These are phyloP conservation scores for Lithosia quadra DNA, from an alignment of 2,888 invertebrate species.

Conservation along the genomic window DNA sequence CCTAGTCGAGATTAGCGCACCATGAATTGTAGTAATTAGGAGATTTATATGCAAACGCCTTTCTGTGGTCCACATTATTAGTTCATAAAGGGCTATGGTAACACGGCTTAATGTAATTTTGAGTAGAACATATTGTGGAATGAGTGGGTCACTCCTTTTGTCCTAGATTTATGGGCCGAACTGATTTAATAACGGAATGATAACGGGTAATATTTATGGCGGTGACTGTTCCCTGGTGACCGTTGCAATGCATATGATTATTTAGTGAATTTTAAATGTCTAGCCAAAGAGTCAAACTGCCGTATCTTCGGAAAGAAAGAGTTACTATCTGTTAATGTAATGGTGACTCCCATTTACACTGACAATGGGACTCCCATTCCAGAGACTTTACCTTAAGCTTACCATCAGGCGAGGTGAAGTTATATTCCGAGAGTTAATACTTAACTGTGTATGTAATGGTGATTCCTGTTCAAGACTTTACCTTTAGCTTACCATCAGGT, in stretches of 20 bases:
- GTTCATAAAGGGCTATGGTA: constrained; percentile 74
- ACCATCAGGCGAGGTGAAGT: too few species aligned
- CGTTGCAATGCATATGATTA: constrained; percentile 49
- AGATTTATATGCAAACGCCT: constrained; percentile 86
- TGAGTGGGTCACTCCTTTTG: constrained; percentile 83
- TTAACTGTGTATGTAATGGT: too few species aligned
- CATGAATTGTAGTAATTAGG: constrained; percentile 83
- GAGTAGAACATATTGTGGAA: constrained; percentile 70
- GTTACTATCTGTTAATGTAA: too few species aligned
- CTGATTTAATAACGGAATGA: constrained; percentile 79
- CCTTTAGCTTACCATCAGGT: too few species aligned
- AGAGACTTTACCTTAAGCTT: too few species aligned
- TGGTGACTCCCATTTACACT: too few species aligned
- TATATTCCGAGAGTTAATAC: too few species aligned
- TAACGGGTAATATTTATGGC: constrained; percentile 81
- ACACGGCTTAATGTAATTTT: constrained; percentile 77
- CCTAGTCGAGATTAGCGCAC: constrained; percentile 78
- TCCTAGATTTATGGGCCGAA: constrained; percentile 79
- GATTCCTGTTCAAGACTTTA: too few species aligned
- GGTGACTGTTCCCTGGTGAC: constrained; percentile 62
- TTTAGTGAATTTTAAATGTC: constrained; percentile 11
- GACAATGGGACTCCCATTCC: too few species aligned
- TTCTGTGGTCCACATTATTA: constrained; percentile 85
- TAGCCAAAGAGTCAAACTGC: neutral
- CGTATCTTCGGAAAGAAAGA: neutral